A percentile compares a stretch with the other conserved stretches of the same genome.
Evolutionary conservation across 1,140 invertebrate genomes (phyloP).

Genomic region (Mercenaria mercenaria): DNA sequence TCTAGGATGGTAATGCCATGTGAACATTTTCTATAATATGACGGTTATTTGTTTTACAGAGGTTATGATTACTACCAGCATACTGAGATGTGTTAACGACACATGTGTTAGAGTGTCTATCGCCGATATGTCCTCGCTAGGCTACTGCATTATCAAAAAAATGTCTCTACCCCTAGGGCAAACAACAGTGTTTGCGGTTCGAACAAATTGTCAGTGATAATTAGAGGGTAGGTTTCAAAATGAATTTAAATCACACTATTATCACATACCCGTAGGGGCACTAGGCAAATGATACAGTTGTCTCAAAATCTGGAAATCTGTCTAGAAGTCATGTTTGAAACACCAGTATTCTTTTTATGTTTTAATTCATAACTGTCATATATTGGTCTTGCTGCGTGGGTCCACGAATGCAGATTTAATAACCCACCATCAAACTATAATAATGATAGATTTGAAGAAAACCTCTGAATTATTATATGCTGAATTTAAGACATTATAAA

Average conservation of each 20-base stretch:
- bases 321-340: background rate
- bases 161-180: background rate
- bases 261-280: background rate
- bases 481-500: no score
- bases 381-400: background rate
- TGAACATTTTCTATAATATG: background rate
- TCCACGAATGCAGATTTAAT: background rate
- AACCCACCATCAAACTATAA: background rate
- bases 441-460: no score
- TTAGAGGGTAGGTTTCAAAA: slow-evolving; percentile 22
- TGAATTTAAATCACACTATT: slow-evolving; percentile 5
- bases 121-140: background rate
- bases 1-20: background rate
- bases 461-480: no score
- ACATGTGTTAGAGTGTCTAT: slow-evolving; percentile 8
- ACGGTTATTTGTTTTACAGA: slow-evolving; percentile 35
- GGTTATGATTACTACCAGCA: slow-evolving; percentile 45
- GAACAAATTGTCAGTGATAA: background rate
- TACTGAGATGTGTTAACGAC: slow-evolving; percentile 21
- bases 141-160: background rate
- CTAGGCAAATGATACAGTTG: background rate
- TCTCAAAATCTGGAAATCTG: background rate
- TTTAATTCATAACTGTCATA: background rate
- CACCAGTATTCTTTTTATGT: background rate
- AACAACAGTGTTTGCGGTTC: background rate